phyloP scores from a whole-genome alignment of 2,797 vertebrate genomes.

The Mionectes olivaceus region DNA sequence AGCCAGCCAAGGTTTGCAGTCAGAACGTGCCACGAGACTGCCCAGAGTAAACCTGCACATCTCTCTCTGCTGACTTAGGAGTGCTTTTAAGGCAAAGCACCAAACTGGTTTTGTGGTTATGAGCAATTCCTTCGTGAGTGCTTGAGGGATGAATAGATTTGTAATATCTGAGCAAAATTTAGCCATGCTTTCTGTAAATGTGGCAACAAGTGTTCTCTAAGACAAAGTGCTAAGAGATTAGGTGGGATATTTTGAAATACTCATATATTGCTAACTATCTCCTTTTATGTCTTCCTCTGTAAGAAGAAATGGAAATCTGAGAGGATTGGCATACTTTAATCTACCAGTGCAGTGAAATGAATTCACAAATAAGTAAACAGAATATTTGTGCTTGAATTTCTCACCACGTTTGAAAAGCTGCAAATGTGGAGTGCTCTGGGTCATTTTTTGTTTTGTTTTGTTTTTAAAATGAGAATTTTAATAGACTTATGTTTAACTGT shows the following conservation, averaged over 20 bases:
- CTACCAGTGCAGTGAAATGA: background rate
- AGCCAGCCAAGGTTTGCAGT: fast-evolving
- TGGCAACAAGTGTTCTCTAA: background rate
- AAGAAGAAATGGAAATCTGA: background rate
- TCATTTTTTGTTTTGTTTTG: too few relatives aligned
- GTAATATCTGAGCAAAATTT: background rate
- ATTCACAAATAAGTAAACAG: background rate
- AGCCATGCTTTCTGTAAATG: background rate
- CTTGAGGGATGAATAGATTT: background rate
- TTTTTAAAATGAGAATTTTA: background rate
- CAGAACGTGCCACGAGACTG: background rate
- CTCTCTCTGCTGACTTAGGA: background rate
- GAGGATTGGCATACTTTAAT: background rate
- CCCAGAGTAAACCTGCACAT: background rate
- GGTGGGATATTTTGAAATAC: background rate
- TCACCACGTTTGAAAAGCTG: background rate
- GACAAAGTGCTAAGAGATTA: background rate
- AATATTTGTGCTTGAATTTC: background rate
- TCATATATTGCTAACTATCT: background rate
- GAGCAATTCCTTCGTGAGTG: background rate
- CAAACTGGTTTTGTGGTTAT: background rate
- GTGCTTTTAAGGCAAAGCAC: background rate
- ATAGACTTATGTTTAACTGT: background rate
- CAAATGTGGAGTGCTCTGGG: background rate
- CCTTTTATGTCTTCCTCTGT: background rate